Percentiles rank a stretch among this genome's conserved stretches.
These are phyloP conservation scores for Zootoca vivipara DNA, from an alignment of 2,113 vertebrate genomes.

Conservation along the genomic window DNA sequence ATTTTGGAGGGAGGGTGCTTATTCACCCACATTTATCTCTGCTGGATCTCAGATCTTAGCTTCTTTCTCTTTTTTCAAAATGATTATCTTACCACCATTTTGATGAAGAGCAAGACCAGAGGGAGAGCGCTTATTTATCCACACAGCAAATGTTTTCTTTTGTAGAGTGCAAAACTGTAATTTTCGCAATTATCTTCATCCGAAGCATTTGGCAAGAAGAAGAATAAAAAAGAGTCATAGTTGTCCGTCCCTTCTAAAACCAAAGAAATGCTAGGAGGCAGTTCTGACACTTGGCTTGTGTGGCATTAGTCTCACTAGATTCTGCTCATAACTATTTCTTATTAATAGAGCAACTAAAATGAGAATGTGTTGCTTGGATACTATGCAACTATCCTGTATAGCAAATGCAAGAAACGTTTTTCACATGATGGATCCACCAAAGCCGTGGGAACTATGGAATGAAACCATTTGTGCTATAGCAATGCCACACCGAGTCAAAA, in stretches of 20 bases:
- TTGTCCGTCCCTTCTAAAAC: conserved; percentile 22
- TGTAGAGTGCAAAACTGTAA: conserved; percentile 20
- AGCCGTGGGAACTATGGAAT: conserved; percentile 7
- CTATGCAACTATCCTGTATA: conserved; percentile 27
- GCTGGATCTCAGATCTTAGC: not conserved
- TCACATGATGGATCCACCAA: not conserved
- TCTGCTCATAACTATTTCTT: conserved; percentile 47
- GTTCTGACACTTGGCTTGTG: conserved; percentile 29
- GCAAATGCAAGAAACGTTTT: not conserved
- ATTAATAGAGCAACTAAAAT: conserved; percentile 22
- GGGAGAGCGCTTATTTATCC: not conserved
- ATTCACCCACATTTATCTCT: not conserved
- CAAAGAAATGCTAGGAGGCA: conserved; percentile 24
- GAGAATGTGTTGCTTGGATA: conserved; percentile 45
- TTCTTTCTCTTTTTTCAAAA: not conserved
- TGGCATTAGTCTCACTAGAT: conserved; percentile 38
- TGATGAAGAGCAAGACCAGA: not conserved
- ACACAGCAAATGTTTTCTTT: not conserved
- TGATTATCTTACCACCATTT: not conserved
- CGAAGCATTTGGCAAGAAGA: conserved; percentile 15
- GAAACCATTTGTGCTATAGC: not conserved
- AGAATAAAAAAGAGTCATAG: not conserved
- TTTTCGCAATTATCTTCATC: conserved; percentile 3
- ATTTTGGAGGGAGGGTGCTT: not conserved
- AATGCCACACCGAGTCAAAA: not conserved